These are phyloP conservation scores for Scaptodrosophila latifasciaeformis DNA, from an alignment of 2,888 invertebrate genomes.

Conservation along the genomic window DNA sequence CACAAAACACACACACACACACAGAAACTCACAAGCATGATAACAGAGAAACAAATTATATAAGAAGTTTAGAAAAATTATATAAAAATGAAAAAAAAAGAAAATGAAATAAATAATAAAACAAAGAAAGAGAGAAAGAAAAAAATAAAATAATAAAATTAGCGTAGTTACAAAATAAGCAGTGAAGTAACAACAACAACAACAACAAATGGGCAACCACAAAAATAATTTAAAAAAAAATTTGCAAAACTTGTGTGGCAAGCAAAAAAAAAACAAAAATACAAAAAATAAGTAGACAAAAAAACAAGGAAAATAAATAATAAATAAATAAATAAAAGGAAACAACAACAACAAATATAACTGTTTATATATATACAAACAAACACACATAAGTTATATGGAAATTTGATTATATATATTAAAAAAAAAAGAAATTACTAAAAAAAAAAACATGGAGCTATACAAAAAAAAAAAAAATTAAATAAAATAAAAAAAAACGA, in stretches of 20 bases:
- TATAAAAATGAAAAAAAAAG: slow-evolving; percentile 37
- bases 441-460: slow-evolving; percentile 53
- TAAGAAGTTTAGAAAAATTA: slow-evolving; percentile 70
- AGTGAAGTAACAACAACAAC: slow-evolving; percentile 36
- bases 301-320: slow-evolving; percentile 18
- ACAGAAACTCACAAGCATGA: slow-evolving; percentile 51
- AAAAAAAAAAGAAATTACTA: slow-evolving; percentile 20
- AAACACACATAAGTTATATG: slow-evolving; percentile 60
- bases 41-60: slow-evolving; percentile 59
- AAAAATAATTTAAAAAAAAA: slow-evolving; percentile 24
- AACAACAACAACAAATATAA: slow-evolving; percentile 42
- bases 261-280: slow-evolving; percentile 32
- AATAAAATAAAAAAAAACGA: slow-evolving; percentile 16
- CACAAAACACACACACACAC: slow-evolving; percentile 22
- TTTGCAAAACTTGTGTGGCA: slow-evolving; percentile 51
- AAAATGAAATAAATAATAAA: slow-evolving; percentile 42
- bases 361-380: slow-evolving; percentile 62
- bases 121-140: slow-evolving; percentile 28
- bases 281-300: slow-evolving; percentile 16
- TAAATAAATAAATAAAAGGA: slow-evolving; percentile 25
- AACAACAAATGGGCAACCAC: slow-evolving; percentile 32
- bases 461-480: slow-evolving; percentile 37
- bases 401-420: slow-evolving; percentile 25
- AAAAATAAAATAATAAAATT: slow-evolving; percentile 42
- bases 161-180: slow-evolving; percentile 64